These are phyloP conservation scores for Loxodonta africana DNA, from an alignment of 2,113 vertebrate species.

Conservation along the genomic window DNA sequence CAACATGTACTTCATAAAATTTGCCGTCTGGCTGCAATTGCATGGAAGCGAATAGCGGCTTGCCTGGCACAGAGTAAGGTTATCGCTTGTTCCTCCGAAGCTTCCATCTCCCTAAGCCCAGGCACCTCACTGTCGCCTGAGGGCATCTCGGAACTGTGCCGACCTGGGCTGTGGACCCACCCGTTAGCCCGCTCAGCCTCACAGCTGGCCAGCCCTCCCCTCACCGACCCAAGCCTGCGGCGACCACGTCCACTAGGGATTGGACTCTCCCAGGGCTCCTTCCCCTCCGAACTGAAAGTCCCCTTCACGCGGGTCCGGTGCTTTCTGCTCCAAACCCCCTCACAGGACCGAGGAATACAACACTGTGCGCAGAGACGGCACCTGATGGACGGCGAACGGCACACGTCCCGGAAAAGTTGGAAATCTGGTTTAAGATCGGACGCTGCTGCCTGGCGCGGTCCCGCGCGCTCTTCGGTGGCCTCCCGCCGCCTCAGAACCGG, in stretches of 20 bases:
- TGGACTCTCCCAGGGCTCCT: conserved; percentile 12
- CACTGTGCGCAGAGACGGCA: not conserved
- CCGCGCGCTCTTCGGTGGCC: not conserved
- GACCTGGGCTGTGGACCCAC: conserved; percentile 14
- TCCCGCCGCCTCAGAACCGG: not conserved
- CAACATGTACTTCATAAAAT: not conserved
- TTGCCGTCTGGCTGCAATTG: not conserved
- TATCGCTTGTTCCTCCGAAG: conserved; percentile 56
- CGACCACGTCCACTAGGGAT: conserved; percentile 26
- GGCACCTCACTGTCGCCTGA: conserved; percentile 51
- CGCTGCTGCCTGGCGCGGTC: not conserved
- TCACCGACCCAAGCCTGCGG: conserved; percentile 42
- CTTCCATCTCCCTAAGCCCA: conserved; percentile 42
- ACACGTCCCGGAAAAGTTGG: conserved; percentile 21
- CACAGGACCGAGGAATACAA: conserved; percentile 30
- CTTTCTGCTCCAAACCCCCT: not conserved
- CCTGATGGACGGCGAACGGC: not conserved
- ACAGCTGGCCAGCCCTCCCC: conserved; percentile 53
- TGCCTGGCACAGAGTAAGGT: conserved; percentile 30
- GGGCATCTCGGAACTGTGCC: conserved; percentile 23
- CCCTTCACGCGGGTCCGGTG: not conserved
- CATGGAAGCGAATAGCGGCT: not conserved
- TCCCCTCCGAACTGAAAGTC: not conserved
- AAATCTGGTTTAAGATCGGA: conserved; percentile 49
- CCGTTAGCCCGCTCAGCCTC: conserved; percentile 47